Percentiles rank a stretch among this genome's conserved stretches.
Conservation (phyloP, 1,140 invertebrate genomes). For the Tribolium castaneum region DNA sequence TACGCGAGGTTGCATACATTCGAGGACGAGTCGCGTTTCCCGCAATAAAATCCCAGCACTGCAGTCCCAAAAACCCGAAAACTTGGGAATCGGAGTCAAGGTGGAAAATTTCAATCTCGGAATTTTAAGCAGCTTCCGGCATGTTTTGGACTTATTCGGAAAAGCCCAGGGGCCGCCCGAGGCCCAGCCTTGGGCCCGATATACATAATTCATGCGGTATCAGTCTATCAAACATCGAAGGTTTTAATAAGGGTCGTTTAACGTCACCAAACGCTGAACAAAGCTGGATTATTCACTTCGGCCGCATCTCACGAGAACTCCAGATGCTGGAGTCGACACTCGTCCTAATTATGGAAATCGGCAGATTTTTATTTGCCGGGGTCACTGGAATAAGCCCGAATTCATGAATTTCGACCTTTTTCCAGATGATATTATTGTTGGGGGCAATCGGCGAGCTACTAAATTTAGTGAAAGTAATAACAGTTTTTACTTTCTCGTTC, state of each 20-base stretch:
- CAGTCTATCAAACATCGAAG: slow-evolving; percentile 31
- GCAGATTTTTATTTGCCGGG: background rate
- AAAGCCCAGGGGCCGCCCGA: background rate
- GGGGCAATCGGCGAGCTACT: slow-evolving; percentile 19
- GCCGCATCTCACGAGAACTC: background rate
- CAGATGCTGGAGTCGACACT: slow-evolving; percentile 10
- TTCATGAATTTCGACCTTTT: background rate
- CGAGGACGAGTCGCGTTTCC: too few relatives aligned
- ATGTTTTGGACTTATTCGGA: background rate
- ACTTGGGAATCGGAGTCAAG: background rate
- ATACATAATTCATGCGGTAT: slow-evolving; percentile 21
- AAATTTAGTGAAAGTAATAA: slow-evolving; percentile 33
- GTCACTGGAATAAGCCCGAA: background rate
- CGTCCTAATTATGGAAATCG: slow-evolving; percentile 18
- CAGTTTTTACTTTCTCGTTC: slow-evolving; percentile 30
- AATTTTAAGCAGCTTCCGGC: background rate
- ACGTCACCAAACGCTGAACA: slow-evolving; percentile 17
- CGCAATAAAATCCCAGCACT: too few relatives aligned
- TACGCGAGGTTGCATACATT: background rate
- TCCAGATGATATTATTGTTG: background rate
- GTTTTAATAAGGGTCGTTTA: slow-evolving; percentile 35
- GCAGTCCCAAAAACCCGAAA: too few relatives aligned
- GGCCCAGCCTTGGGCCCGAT: background rate
- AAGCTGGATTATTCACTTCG: slow-evolving; percentile 26
- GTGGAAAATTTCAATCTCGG: background rate